Evolutionary conservation across 2,113 vertebrate genomes (phyloP).

Genomic region (Cavia porcellus): DNA sequence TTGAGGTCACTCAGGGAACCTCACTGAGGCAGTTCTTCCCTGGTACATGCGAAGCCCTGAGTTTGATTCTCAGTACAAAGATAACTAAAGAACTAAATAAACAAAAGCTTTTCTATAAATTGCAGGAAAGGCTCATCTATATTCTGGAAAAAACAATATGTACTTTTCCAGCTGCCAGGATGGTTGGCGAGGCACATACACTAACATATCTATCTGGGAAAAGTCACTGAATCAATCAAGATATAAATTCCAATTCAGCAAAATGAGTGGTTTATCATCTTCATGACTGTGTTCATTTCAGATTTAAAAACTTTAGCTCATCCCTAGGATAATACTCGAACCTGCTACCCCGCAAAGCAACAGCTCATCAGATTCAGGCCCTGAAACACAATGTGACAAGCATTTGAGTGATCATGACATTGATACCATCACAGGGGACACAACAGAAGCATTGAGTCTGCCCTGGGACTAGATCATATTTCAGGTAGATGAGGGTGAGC

Average conservation of each 20-base stretch:
- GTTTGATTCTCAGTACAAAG: too few species aligned
- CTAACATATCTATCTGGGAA: background rate
- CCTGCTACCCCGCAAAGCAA: background rate
- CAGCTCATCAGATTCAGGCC: background rate
- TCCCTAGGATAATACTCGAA: too few species aligned
- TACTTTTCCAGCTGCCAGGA: background rate
- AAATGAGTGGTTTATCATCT: background rate
- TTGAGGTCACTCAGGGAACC: too few species aligned
- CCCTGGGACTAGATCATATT: background rate
- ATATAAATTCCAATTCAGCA: background rate
- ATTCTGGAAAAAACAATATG: background rate
- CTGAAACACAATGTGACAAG: background rate
- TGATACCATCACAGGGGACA: background rate
- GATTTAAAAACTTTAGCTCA: background rate
- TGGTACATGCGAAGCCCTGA: too few species aligned
- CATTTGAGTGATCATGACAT: background rate
- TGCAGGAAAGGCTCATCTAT: background rate
- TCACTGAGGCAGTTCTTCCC: too few species aligned
- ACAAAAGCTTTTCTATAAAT: background rate
- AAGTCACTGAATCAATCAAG: background rate
- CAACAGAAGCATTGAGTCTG: rapidly evolving
- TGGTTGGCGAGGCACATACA: background rate
- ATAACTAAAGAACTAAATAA: too few species aligned
- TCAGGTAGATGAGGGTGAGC: background rate
- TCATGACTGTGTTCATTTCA: background rate